Evolutionary conservation across 2,888 invertebrate species (phyloP), one percentile per base, ranked within the genome.

Genomic region (Tholera decimalis): DNA sequence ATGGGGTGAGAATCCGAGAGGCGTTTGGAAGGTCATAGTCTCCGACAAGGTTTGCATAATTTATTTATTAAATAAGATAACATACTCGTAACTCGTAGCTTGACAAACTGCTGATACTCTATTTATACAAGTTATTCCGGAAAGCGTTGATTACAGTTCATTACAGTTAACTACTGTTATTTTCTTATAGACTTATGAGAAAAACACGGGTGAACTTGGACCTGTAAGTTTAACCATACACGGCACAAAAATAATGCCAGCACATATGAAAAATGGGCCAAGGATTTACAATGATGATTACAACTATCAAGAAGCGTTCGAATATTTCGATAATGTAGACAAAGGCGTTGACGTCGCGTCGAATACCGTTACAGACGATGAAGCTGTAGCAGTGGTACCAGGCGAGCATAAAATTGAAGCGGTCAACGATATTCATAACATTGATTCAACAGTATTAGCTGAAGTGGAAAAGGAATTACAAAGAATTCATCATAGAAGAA

Each of bases 1-100:
- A 0, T 99, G 99, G 99, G 98, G 98, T 0, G 99, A 99, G 91
- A 91, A 96, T 68, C 97, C 98, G 0, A 86, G 87, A 11, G 99
- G 99, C 0, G 84, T 91, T 18, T 98, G 98, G 98, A 95, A 79
- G n/a, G 83, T 91, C 15, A 87, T 89, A 24, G 77, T 96, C 50
- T 80, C 88, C 44, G 97, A 96, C 82, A 85, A 89, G 85, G 96
- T 96, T 88, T 51, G 74, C 58, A 28, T 46, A 6, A 7, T 39
- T 47, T 39, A 9, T 20, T 55, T 33, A 24, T 8, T 13, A n/a
- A 24, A 35, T n/a, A 5, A 39, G 1, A 18, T 6, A 13, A n/a
- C n/a, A n/a, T n/a, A n/a, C n/a, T n/a, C n/a, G n/a, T n/a, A 39
- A 9, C 0, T 18, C 9, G 8, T 39, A 39, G 8, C 39, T 39